Conservation (phyloP, 2,797 vertebrate genomes). For the Hafferia zeledoni region DNA sequence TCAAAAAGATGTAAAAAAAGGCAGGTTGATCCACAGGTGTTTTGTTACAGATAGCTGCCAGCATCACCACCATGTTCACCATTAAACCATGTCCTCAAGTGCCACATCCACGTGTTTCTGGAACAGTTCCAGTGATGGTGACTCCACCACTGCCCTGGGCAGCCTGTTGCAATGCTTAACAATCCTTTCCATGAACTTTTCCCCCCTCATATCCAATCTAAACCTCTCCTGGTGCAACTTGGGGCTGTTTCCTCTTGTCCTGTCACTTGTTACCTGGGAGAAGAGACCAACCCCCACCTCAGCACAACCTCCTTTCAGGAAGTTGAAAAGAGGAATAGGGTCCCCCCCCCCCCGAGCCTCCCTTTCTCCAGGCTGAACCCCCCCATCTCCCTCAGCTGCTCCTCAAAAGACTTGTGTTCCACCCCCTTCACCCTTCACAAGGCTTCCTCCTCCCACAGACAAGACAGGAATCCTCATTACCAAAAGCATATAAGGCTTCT, state of each 20-base stretch:
- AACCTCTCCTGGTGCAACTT: neutral
- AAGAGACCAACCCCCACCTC: neutral
- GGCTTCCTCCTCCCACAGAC: neutral
- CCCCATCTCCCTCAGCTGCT: neutral
- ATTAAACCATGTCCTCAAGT: neutral
- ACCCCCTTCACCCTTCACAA: neutral
- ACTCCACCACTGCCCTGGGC: neutral
- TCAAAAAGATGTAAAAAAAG: neutral
- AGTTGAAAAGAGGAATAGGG: neutral
- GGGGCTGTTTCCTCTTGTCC: neutral
- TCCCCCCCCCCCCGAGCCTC: neutral
- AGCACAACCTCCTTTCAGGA: neutral
- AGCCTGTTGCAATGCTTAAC: neutral
- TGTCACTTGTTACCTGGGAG: neutral
- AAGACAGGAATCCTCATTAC: neutral
- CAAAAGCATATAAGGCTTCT: neutral
- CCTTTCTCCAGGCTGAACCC: neutral
- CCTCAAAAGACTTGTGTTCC: neutral
- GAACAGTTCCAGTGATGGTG: neutral
- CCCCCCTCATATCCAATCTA: neutral
- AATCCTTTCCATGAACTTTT: neutral
- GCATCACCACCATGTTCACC: neutral
- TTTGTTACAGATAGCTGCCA: neutral
- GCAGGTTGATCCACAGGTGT: neutral
- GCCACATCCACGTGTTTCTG: neutral